phyloP scores from a whole-genome alignment of 1,140 invertebrate species.

The Bombus balteatus region DNA sequence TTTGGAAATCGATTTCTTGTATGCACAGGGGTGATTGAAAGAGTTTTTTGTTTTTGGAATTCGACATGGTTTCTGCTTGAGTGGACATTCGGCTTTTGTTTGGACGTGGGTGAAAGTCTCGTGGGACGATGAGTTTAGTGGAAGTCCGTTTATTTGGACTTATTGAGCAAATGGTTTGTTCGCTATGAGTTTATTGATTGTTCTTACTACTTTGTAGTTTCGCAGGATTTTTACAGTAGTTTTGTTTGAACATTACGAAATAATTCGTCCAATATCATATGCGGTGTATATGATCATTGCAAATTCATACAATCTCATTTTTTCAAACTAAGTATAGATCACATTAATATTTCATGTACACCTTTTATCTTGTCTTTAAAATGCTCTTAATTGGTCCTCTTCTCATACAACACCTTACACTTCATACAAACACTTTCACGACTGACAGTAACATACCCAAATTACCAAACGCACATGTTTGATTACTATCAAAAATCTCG shows the following conservation, averaged over 20 bases:
- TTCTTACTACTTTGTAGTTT: too few species aligned
- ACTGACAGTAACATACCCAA: not conserved
- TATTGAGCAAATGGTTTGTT: not conserved
- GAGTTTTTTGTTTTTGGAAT: not conserved
- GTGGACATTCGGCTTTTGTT: not conserved
- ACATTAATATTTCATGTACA: not conserved
- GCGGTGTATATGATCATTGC: too few species aligned
- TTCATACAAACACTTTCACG: too few species aligned
- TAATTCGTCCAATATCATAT: too few species aligned
- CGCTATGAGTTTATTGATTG: not conserved
- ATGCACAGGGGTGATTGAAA: not conserved
- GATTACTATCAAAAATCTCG: not conserved
- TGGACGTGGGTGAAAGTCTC: not conserved
- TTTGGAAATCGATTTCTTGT: constrained; percentile 34
- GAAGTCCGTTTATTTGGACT: not conserved
- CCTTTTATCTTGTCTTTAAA: not conserved
- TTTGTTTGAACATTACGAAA: too few species aligned
- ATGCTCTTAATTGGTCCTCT: not conserved
- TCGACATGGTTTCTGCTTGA: not conserved
- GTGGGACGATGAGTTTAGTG: not conserved
- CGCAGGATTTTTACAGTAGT: too few species aligned
- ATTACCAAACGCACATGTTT: not conserved
- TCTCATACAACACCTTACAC: too few species aligned
- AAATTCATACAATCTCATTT: too few species aligned
- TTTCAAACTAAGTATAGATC: too few species aligned